These are phyloP conservation scores for Chromobotia macracanthus DNA, from an alignment of 2,797 vertebrate species.

Conservation along the genomic window DNA sequence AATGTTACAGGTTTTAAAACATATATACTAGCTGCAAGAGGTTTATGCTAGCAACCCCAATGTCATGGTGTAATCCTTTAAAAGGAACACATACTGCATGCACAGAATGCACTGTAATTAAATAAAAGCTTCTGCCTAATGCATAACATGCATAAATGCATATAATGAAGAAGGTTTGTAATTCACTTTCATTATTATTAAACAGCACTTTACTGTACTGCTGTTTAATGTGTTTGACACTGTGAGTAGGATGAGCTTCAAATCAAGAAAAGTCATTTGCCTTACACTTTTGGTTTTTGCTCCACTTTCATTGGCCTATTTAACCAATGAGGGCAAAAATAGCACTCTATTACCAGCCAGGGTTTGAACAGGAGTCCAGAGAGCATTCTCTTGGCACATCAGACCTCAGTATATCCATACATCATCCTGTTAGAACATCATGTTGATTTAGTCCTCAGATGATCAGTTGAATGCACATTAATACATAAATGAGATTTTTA, in stretches of 20 bases:
- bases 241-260: not conserved
- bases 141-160: no score
- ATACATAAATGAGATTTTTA: not conserved
- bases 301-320: constrained; percentile 4
- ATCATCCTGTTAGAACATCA: not conserved
- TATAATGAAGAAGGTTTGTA: no score
- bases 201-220: no score
- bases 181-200: no score
- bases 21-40: no score
- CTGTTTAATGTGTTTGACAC: no score
- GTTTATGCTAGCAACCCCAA: no score
- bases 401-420: not conserved
- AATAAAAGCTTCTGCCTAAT: no score
- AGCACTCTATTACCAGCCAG: not conserved
- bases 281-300: not conserved
- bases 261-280: not conserved
- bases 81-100: no score
- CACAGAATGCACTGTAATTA: no score
- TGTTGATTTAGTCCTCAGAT: not conserved
- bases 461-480: not conserved
- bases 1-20: no score
- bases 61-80: no score
- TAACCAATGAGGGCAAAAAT: constrained; percentile 11
- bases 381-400: not conserved
- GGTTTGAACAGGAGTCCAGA: not conserved